Percentiles rank a stretch among this genome's conserved stretches.
These are phyloP conservation scores for Bombus ignitus DNA, from an alignment of 1,140 invertebrate genomes.

Conservation along the genomic window DNA sequence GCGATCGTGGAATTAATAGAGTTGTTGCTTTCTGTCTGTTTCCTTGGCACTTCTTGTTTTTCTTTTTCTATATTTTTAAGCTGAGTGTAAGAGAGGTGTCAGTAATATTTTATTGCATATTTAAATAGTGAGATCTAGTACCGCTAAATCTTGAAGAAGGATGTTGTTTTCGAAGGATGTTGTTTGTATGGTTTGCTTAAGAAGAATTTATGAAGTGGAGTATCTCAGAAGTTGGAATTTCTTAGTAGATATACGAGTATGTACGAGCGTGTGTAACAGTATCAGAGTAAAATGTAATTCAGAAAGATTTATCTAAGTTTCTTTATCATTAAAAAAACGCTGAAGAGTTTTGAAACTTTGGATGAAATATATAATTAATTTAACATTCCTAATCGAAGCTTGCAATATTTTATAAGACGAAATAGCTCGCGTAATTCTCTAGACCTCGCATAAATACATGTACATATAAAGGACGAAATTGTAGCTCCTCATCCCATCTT, in stretches of 20 bases:
- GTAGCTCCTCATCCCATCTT: neutral
- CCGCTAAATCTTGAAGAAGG: no score
- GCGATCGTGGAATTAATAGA: neutral
- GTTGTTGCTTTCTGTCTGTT: neutral
- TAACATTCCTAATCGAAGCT: neutral
- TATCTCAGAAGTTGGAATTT: neutral
- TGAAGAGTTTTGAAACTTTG: neutral
- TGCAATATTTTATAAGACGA: neutral
- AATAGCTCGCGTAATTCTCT: neutral
- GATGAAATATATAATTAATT: neutral
- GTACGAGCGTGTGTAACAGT: no score
- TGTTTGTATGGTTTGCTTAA: neutral
- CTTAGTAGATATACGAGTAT: no score
- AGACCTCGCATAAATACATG: neutral
- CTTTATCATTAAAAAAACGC: neutral
- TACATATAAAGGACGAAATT: neutral
- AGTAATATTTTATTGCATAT: no score
- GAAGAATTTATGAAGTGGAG: neutral
- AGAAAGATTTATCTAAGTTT: neutral
- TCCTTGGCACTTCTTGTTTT: neutral
- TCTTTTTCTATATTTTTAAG: neutral
- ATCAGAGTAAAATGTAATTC: no score
- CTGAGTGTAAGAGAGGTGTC: no score
- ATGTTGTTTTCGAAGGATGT: neutral
- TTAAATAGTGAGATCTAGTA: no score